These are phyloP conservation scores for Nannobrachium achirus DNA, from an alignment of 2,113 vertebrate species.

Conservation along the genomic window DNA sequence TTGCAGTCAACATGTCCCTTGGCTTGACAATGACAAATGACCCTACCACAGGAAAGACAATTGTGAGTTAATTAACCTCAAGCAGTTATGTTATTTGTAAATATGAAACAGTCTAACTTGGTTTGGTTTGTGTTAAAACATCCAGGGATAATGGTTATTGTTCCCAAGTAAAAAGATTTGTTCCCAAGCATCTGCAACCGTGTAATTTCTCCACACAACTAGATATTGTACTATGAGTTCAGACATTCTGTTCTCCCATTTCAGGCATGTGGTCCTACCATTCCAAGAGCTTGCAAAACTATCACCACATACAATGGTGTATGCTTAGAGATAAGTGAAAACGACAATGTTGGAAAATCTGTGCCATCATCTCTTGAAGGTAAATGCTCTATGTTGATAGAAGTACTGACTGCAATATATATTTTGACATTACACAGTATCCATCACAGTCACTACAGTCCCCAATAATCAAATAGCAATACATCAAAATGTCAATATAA, in stretches of 20 bases:
- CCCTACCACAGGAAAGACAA: conserved; percentile 6
- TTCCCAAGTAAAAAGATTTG: too few relatives aligned
- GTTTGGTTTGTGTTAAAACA: too few relatives aligned
- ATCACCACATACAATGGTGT: conserved; percentile 72
- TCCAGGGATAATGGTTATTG: too few relatives aligned
- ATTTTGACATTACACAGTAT: too few relatives aligned
- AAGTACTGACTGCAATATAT: not conserved
- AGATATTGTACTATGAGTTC: too few relatives aligned
- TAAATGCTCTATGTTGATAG: conserved; percentile 26
- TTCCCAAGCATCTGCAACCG: too few relatives aligned
- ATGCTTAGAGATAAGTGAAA: conserved; percentile 41
- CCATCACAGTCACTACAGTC: too few relatives aligned
- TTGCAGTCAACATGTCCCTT: conserved; percentile 76
- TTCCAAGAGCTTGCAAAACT: conserved; percentile 67
- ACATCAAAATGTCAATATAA: too few relatives aligned
- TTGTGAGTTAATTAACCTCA: conserved; percentile 59
- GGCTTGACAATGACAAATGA: conserved; percentile 71
- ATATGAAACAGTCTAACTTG: too few relatives aligned
- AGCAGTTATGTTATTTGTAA: not conserved
- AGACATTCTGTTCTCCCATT: not conserved
- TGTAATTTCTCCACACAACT: too few relatives aligned
- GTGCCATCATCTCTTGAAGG: conserved; percentile 43
- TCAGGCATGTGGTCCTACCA: conserved; percentile 77
- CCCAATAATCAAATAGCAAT: too few relatives aligned
- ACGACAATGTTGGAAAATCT: accelerated